Evolutionary conservation across 2,113 vertebrate species (phyloP), one percentile per base, ranked within the genome.

Genomic region (Prolemur simus): DNA sequence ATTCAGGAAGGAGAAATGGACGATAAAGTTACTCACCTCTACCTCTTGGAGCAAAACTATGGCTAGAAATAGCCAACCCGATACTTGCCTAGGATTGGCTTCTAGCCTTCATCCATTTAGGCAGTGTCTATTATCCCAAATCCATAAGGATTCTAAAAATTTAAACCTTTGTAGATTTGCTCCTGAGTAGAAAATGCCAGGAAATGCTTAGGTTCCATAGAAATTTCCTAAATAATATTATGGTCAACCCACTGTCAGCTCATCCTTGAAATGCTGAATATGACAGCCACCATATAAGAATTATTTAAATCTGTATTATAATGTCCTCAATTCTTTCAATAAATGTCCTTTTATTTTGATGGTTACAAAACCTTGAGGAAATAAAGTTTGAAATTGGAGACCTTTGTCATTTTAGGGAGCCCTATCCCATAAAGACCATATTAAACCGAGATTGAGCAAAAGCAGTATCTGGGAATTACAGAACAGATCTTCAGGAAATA

Each of bases 151-250:
- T 92, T 96, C 89, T 78, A 76, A 92, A 95, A 74, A 45, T 80
- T 69, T 82, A 49, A 93, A 95, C 74, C 94, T 69, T 87, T 84
- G 63, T 76, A 89, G 21, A 94, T 78, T 92, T 74, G 27, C 23
- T 94, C 17, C 63, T 87, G 42, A 68, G 11, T 84, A 6, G 39
- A 84, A 95, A 96, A 94, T 76, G 17, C 71, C 39, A 90, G 68
- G 77, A 87, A 87, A 87, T 90, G 47, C 66, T 95, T 87, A 91
- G 20, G 20, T 90, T 95, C 25, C 29, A 69, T 29, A 91, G 73
- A 93, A 91, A 84, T 89, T 87, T 94, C 47, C 90, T 87, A 95
- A 92, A n/a, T 91, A 82, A 81, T 83, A 74, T 64, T 89, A 86
- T 52, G 49, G n/a, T 25, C 54, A 92, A 37, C 52, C 25, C 77